Base-by-base conservation (phyloP, 2,797 vertebrate genomes). In the Phrynocephalus forsythii region DNA sequence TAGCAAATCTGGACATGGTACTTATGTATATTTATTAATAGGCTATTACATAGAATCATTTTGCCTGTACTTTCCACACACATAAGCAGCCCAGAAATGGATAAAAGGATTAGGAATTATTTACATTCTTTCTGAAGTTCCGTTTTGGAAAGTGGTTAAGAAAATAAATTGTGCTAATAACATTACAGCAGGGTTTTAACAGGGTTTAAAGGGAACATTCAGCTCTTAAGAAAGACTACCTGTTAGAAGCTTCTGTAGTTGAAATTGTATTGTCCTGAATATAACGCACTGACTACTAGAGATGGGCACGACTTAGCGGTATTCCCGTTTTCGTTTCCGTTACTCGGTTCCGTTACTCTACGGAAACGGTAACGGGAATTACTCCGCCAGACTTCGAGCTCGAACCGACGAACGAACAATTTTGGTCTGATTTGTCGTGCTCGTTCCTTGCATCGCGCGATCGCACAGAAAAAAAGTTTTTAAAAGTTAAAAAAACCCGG, bases 51-150 rank as follows among this genome's bases (percentile, higher is more conserved):
- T 44, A 73, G 63, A 28, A 48, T 69, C n/a, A 67, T 80, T 80
- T 80, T 18, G 66, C 28, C 28, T 84, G 26, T 60, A 69, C 48
- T 73, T 44, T 73, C 26, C 76, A 83, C 79, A 33, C 24, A 38
- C 60, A 75, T 60, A 26, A 26, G 3, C 33, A 9, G 72, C 80
- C 87, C 75, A 38, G 69, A 52, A 86, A 1, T 8, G 5, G 73
- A 68, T 82, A 83, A 86, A 89, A 71, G 60, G 88, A 87, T 90
- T 80, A 80, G 48, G 24, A 30, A 13, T 79, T 84, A 76, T 89
- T 80, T 90, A 67, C 76, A 90, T 84, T 84, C 24, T 11, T 56
- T 44, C 50, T 48, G 48, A 84, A 60, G 81, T 87, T 89, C 79
- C 6, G 72, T 50, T 89, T 63, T 87, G 81, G 86, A 78, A 87